Percentiles rank a stretch among this genome's conserved stretches.
phyloP scores from a whole-genome alignment of 2,888 invertebrate genomes.

The Drepana falcataria region DNA sequence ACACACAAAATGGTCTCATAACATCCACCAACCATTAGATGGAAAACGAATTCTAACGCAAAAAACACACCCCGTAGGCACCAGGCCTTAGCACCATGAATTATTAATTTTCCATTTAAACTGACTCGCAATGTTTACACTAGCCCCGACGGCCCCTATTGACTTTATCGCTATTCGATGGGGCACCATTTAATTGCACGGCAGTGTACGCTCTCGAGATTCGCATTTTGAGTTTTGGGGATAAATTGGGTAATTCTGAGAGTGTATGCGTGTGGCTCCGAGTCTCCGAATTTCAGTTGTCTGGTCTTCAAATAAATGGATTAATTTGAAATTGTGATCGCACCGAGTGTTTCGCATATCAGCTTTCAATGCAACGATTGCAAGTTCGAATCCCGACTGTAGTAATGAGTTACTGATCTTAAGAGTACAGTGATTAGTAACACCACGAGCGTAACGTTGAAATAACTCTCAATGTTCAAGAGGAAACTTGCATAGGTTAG shows the following conservation, averaged over 20 bases:
- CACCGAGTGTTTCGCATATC: no score
- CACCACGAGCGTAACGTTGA: no score
- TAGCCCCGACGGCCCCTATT: constrained; percentile 15
- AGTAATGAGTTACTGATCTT: no score
- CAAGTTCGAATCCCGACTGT: no score
- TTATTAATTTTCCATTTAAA: constrained; percentile 38
- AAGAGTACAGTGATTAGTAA: no score
- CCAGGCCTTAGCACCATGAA: constrained; percentile 21
- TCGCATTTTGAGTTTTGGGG: background rate
- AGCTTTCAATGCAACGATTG: no score
- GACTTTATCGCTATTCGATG: constrained; percentile 12
- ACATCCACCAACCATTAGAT: background rate
- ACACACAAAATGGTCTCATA: no score
- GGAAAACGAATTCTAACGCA: constrained; percentile 1
- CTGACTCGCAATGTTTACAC: constrained; percentile 13
- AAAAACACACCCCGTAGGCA: constrained; percentile 1
- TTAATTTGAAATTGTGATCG: no score
- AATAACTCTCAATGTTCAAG: no score
- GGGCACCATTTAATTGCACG: constrained; percentile 7
- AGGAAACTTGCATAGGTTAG: no score
- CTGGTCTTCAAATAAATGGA: background rate
- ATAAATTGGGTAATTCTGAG: background rate
- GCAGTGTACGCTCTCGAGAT: constrained; percentile 1
- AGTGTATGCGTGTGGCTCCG: background rate
- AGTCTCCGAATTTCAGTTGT: background rate